These are phyloP conservation scores for Alentia gelatinosa DNA, from an alignment of 2,888 invertebrate species.

Conservation along the genomic window DNA sequence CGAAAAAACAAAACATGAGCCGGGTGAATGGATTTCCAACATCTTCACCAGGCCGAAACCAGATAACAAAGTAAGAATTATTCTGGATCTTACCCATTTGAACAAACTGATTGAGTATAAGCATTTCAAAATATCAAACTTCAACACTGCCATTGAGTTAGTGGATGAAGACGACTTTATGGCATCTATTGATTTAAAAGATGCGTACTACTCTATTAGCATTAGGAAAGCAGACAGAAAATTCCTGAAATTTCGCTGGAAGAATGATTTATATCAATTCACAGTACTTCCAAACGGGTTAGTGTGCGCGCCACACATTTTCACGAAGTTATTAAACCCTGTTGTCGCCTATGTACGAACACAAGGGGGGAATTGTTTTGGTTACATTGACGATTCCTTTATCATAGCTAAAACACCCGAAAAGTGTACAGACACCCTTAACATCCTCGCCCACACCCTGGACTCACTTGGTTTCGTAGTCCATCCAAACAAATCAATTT, in stretches of 20 bases:
- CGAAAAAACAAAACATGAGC: not conserved
- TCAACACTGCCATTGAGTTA: not conserved
- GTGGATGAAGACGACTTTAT: not conserved
- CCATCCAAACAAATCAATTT: not conserved
- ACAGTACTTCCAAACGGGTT: not conserved
- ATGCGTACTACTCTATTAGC: not conserved
- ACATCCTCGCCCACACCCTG: not conserved
- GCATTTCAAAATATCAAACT: not conserved
- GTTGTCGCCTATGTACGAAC: not conserved
- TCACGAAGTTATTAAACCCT: conserved; percentile 4
- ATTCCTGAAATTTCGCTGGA: not conserved
- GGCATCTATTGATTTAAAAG: not conserved
- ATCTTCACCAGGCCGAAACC: not conserved
- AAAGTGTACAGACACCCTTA: not conserved
- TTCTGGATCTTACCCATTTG: not conserved
- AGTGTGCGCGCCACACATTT: not conserved
- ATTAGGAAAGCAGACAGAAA: not conserved
- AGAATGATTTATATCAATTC: not conserved
- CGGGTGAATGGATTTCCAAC: not conserved
- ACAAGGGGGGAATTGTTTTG: not conserved
- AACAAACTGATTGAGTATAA: not conserved
- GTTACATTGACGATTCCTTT: not conserved
- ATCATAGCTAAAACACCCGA: not conserved
- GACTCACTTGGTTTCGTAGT: not conserved
- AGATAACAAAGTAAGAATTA: not conserved